Conservation (phyloP, 2,797 vertebrate genomes). For the Enteromius viviparus region DNA sequence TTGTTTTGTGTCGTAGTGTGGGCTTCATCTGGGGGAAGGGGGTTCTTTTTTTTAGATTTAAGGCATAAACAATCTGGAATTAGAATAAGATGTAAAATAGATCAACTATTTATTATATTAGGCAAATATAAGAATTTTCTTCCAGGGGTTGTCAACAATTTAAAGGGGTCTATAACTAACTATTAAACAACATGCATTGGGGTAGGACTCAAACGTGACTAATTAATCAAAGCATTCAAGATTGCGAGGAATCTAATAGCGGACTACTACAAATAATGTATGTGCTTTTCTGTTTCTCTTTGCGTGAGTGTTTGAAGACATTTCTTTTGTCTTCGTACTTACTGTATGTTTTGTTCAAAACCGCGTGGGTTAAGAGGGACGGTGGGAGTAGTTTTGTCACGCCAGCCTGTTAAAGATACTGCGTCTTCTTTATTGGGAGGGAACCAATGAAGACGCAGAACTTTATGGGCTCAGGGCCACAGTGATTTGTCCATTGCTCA, state of each 20-base stretch:
- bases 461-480: constrained; percentile 63
- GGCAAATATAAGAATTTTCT: constrained; percentile 57
- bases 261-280: constrained; percentile 64
- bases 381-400: constrained; percentile 66
- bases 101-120: constrained; percentile 39
- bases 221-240: constrained; percentile 66
- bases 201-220: constrained; percentile 75
- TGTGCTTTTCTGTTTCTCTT: constrained; percentile 69
- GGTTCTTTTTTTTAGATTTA: constrained; percentile 68
- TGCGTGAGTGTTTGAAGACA: constrained; percentile 67
- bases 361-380: constrained; percentile 59
- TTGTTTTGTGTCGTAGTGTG: constrained; percentile 78
- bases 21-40: constrained; percentile 75
- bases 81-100: constrained; percentile 32
- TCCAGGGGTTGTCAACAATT: constrained; percentile 60
- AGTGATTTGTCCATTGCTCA: constrained; percentile 64
- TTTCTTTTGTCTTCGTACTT: constrained; percentile 69
- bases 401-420: constrained; percentile 65
- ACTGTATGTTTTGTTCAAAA: constrained; percentile 44
- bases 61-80: constrained; percentile 31
- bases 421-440: constrained; percentile 76
- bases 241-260: constrained; percentile 63
- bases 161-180: constrained; percentile 63
- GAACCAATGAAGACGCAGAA: constrained; percentile 75
- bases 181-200: constrained; percentile 68